Evolutionary conservation across 2,888 invertebrate species (phyloP), one percentile per base, ranked within the genome.

Genomic region (Nemurella pictetii): DNA sequence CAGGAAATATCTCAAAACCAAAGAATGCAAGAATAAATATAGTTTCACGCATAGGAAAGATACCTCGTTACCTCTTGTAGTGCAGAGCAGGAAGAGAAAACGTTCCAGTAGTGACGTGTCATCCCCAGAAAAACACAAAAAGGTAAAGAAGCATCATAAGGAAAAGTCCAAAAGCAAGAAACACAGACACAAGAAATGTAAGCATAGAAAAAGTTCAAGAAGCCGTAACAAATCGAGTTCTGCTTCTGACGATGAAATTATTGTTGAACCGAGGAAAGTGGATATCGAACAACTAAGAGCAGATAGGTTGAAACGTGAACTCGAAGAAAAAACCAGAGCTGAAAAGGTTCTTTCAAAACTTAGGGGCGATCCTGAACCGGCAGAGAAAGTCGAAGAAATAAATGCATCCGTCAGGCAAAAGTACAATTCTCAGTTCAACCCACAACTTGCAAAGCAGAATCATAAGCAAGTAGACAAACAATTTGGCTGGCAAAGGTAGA

Each of bases 391-490:
- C 87, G 90, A 88, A 86, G 88, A 89, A 30, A 26, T 7, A 27
- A 78, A 27, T 0, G 90, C 89, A 81, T 88, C 88, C 86, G 90
- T 94, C 30, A 92, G 93, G 87, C 95, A 96, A 88, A 96, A 96
- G 90, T 99, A 99, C 89, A 98, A 98, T 91, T 98, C 98, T 0
- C 98, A 99, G 90, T 99, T 98, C 90, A 99, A 98, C 92, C 99
- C 99, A 26, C 94, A 96, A 90, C 89, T 96, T 83, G 97, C 97
- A 20, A 94, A 95, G 88, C 97, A 97, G 91, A 97, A 97, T 91
- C 88, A 84, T 27, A 78, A 80, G 25, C 80, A 36, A 25, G 80
- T 30, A 2, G 36, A 35, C 28, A 27, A 32, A n/a, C 29, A 74
- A 20, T 83, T 20, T 55, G 12, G 73, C 25, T 74, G 32, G 4